Conservation (phyloP, 1,140 invertebrate genomes). For the Zophobas atratus region DNA sequence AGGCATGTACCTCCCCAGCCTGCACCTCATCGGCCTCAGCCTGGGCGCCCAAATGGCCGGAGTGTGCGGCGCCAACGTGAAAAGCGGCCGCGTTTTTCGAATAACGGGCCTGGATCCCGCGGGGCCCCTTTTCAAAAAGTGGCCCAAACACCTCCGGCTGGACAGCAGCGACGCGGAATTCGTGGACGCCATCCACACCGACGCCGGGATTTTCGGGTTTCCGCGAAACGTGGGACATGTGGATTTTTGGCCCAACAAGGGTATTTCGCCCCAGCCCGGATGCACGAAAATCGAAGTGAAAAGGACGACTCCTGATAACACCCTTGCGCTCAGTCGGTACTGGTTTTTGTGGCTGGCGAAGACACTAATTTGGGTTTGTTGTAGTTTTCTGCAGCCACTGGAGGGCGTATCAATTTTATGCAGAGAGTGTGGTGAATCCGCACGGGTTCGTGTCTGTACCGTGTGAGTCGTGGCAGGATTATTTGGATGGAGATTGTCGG, state of each 20-base stretch:
- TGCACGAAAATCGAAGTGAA: constrained; percentile 71
- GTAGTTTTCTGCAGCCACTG: constrained; percentile 84
- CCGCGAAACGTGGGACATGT: constrained; percentile 76
- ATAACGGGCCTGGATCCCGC: constrained; percentile 74
- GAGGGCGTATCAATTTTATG: constrained; percentile 78
- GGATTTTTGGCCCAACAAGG: constrained; percentile 82
- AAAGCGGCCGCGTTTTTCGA: constrained; percentile 63
- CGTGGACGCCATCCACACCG: constrained; percentile 86
- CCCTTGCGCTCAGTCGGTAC: constrained; percentile 61
- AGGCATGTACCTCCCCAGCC: constrained; percentile 62
- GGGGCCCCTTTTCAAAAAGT: constrained; percentile 70
- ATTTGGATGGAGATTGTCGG: constrained; percentile 72
- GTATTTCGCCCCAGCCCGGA: constrained; percentile 77
- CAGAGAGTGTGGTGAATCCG: constrained; percentile 76
- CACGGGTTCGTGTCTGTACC: constrained; percentile 73
- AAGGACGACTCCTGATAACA: constrained; percentile 61
- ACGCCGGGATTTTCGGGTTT: constrained; percentile 78
- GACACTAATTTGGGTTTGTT: constrained; percentile 52
- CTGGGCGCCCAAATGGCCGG: constrained; percentile 74
- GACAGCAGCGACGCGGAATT: constrained; percentile 77
- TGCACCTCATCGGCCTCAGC: constrained; percentile 76
- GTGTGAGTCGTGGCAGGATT: constrained; percentile 75
- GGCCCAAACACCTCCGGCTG: constrained; percentile 67
- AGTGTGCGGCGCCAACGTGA: constrained; percentile 68
- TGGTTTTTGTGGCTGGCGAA: background rate